Percentiles rank a stretch among this genome's conserved stretches.
These are phyloP conservation scores for Vultur gryphus DNA, from an alignment of 2,797 vertebrate species.

Conservation along the genomic window DNA sequence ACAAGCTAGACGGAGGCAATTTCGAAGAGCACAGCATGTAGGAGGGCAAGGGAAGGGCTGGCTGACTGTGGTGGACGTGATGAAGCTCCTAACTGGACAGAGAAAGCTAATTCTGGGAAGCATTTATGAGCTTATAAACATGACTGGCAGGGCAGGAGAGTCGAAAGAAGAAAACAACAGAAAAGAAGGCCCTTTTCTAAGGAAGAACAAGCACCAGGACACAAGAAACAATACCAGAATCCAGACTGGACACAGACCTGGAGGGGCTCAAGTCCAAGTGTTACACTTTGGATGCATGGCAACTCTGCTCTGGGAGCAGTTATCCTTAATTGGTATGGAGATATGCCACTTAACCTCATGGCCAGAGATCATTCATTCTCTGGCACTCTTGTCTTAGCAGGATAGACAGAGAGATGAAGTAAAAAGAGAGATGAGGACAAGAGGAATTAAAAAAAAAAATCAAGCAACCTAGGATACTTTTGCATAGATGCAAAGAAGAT, in stretches of 20 bases:
- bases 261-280: fast-evolving
- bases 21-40: not conserved
- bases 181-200: not conserved
- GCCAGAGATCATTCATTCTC: not conserved
- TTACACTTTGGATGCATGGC: not conserved
- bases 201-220: not conserved
- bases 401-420: not conserved
- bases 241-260: not conserved
- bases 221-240: not conserved
- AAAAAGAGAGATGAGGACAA: not conserved
- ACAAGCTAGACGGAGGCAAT: not conserved
- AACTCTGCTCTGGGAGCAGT: not conserved
- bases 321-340: not conserved
- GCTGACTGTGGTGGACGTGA: not conserved
- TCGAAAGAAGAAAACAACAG: not conserved
- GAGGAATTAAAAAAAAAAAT: not conserved
- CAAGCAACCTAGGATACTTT: not conserved
- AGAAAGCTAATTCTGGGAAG: not conserved
- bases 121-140: not conserved
- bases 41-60: not conserved
- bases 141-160: not conserved
- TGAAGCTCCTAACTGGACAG: not conserved
- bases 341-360: not conserved
- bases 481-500: not conserved
- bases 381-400: not conserved